phyloP scores from a whole-genome alignment of 2,113 vertebrate species.

The Setophaga petechia region DNA sequence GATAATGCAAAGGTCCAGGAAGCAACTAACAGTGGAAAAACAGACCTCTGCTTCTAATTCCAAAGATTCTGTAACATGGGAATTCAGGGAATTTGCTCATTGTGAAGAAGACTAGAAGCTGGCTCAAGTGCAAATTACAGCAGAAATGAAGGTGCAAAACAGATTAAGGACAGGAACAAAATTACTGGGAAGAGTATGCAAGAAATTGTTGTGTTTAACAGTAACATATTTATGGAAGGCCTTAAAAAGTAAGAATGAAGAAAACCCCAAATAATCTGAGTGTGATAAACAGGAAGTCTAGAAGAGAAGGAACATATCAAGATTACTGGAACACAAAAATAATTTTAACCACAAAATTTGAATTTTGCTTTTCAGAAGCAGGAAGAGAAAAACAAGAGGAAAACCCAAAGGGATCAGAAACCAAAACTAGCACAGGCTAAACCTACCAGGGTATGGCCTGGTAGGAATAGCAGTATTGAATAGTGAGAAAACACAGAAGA shows the following conservation, averaged over 20 bases:
- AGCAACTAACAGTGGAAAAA: not conserved
- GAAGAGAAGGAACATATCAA: not conserved
- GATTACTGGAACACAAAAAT: not conserved
- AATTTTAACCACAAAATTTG: not conserved
- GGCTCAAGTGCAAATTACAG: not conserved
- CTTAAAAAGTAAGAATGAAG: not conserved
- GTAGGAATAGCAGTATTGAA: not conserved
- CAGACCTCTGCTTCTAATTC: not conserved
- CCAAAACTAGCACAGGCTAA: not conserved
- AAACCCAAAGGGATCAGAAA: not conserved
- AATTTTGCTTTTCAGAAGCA: not conserved
- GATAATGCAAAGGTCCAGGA: not conserved
- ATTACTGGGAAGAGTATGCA: not conserved
- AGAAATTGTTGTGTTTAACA: not conserved
- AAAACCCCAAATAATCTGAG: rapidly evolving
- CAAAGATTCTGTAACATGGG: not conserved
- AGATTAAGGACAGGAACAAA: not conserved
- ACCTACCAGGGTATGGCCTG: not conserved
- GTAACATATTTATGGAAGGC: not conserved
- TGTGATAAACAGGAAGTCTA: not conserved
- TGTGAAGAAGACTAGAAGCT: not conserved
- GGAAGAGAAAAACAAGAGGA: not conserved
- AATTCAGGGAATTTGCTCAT: not conserved
- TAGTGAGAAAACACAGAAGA: not conserved
- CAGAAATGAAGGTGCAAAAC: not conserved